Conservation (phyloP, 2,113 vertebrate genomes). For the Cariama cristata region DNA sequence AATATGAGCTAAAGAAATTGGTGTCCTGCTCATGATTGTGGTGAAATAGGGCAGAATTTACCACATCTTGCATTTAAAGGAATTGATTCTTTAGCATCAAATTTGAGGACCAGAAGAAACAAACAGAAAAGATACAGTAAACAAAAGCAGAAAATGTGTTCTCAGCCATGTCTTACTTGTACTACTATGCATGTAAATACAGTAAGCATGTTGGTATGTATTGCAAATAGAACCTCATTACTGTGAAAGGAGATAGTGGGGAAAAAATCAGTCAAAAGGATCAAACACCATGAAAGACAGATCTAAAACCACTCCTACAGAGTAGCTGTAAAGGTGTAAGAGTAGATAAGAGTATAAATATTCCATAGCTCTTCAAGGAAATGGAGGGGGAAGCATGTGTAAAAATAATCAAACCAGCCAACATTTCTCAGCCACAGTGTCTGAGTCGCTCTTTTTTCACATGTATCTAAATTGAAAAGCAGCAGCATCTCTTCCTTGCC, state of each 20-base stretch:
- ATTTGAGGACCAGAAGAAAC: neutral
- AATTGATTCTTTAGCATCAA: neutral
- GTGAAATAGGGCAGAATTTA: neutral
- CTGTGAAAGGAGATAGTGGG: neutral
- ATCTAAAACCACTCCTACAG: neutral
- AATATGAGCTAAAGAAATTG: neutral
- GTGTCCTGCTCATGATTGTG: neutral
- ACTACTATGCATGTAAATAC: neutral
- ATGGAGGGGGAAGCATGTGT: neutral
- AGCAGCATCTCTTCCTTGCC: slow-evolving; percentile 9
- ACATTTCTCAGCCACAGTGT: neutral
- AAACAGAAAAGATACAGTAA: neutral
- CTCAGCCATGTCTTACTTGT: neutral
- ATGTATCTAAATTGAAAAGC: neutral
- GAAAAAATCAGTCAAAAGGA: neutral
- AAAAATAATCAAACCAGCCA: neutral
- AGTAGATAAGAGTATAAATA: neutral
- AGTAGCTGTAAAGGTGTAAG: neutral
- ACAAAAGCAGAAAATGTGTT: neutral
- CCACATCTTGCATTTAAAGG: neutral
- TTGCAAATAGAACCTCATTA: neutral
- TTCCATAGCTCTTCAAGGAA: neutral
- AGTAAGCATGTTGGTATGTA: neutral
- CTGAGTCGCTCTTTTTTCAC: neutral
- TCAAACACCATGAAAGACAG: neutral